Conservation (phyloP, 1,140 invertebrate genomes). For the Bradysia coprophila region DNA sequence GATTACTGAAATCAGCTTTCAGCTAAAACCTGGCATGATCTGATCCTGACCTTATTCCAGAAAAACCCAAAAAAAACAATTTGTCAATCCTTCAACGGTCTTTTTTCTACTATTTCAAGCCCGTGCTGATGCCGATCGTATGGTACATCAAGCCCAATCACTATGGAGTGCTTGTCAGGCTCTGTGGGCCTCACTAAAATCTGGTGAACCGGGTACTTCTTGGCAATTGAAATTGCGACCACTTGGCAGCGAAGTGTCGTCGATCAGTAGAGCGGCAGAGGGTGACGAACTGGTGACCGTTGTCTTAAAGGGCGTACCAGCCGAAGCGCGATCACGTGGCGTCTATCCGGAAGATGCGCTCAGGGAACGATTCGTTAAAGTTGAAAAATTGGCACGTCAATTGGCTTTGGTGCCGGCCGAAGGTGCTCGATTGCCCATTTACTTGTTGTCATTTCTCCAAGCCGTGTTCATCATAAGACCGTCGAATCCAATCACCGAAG, state of each 20-base stretch:
- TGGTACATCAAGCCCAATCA: constrained; percentile 61
- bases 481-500: constrained; percentile 39
- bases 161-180: constrained; percentile 86
- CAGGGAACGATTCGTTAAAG: constrained; percentile 63
- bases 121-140: constrained; percentile 58
- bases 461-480: constrained; percentile 46
- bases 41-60: too few species aligned
- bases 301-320: constrained; percentile 57
- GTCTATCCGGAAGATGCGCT: constrained; percentile 73
- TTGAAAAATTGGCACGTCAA: constrained; percentile 47
- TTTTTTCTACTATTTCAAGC: constrained; percentile 30
- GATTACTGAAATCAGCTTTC: too few species aligned
- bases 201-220: constrained; percentile 29
- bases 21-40: too few species aligned
- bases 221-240: constrained; percentile 44
- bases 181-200: constrained; percentile 54
- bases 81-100: too few species aligned
- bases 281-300: constrained; percentile 49
- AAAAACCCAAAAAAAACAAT: too few species aligned
- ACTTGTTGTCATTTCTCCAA: constrained; percentile 78
- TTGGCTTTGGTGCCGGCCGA: constrained; percentile 70
- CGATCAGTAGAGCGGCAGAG: constrained; percentile 43
- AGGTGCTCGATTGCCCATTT: constrained; percentile 58
- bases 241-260: constrained; percentile 51
- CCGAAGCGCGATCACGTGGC: constrained; percentile 53